Evolutionary conservation across 2,113 vertebrate genomes (phyloP), one percentile per base, ranked within the genome.

Genomic region (Nothocercus julius): DNA sequence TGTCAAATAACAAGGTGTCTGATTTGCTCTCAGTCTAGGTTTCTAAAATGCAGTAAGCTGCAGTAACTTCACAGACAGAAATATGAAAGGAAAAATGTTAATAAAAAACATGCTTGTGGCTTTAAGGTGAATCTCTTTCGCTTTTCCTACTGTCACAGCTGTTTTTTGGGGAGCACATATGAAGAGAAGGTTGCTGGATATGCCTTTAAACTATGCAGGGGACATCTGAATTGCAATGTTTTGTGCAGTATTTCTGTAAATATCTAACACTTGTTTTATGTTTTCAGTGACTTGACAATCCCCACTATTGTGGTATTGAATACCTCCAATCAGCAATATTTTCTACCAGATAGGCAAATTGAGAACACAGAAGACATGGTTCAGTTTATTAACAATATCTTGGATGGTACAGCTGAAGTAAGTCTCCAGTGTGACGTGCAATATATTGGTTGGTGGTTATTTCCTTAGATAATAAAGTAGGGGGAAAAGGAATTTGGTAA

Each of bases 291-390:
- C 76, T 96, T 99, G 96, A 96, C 96, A 5, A 97, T 99, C 64
- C 99, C 99, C 56, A 99, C 99, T 64, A 97, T 99, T 79, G 98
- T 99, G 96, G 98, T 99, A 78, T 96, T 99, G 95, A 99, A 99
- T 95, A 99, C 99, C 64, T 99, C 99, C 86, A 99, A 99, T 77
- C 99, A 99, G 90, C 99, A 99, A 79, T 99, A 99, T 98, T 99
- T 99, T 96, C 94, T 99, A 84, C 98, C 99, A 79, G 93, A 97
- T 25, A 98, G 98, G 92, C 96, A 98, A 30, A 97, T 98, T n/a
- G 96, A 98, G 82, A 98, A 80, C 87, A 96, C 98, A 73, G 98
- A 99, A 95, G 99, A 99, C 96, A 98, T 99, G 98, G 98, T 99
- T 94, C 97, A 98, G 59, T 99, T 99, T 97, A 99, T 99, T 97